Percentiles rank a stretch among this genome's conserved stretches.
phyloP scores from a whole-genome alignment of 2,113 vertebrate species.

The Colinus virginianus region DNA sequence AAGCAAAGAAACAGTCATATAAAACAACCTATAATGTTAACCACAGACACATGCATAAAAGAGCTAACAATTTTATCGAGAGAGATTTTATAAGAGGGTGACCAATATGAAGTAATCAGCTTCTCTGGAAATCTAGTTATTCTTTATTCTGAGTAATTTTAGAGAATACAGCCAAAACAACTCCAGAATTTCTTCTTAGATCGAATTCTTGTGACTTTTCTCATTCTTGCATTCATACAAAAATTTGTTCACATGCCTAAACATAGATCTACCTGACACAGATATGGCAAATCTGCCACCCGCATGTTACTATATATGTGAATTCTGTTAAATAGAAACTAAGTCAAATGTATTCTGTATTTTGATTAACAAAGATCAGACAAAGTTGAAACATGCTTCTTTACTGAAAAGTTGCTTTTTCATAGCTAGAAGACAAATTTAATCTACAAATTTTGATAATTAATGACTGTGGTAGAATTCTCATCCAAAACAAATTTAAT shows the following conservation, averaged over 20 bases:
- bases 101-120: not conserved
- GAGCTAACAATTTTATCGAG: not conserved
- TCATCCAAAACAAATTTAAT: not conserved
- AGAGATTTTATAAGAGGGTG: not conserved
- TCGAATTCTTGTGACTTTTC: not conserved
- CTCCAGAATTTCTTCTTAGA: not conserved
- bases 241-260: not conserved
- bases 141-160: not conserved
- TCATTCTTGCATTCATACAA: not conserved
- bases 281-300: not conserved
- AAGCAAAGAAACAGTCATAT: not conserved
- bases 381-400: not conserved
- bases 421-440: not conserved
- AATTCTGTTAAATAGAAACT: not conserved
- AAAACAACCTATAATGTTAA: not conserved
- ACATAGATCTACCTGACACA: not conserved
- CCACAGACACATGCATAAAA: not conserved
- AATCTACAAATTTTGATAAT: not conserved
- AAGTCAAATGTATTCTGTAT: not conserved
- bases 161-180: not conserved
- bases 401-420: not conserved
- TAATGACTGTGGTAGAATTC: not conserved
- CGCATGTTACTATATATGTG: fast-evolving
- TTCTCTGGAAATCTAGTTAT: not conserved
- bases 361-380: not conserved